phyloP scores from a whole-genome alignment of 2,888 invertebrate species.

The Catotricha subobsoleta region DNA sequence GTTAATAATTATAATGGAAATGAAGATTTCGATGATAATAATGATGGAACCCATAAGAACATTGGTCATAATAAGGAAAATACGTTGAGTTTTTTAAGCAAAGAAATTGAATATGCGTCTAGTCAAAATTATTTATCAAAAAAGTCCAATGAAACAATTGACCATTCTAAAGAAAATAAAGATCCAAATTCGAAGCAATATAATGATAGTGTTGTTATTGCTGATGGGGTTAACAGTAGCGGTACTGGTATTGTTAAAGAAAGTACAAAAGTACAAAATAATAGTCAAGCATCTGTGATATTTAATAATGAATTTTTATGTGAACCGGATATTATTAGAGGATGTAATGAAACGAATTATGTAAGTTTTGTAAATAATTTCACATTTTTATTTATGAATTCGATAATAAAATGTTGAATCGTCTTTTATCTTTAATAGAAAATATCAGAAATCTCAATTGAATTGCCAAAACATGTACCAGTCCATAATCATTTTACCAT shows the following conservation, averaged over 20 bases:
- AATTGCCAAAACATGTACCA: conserved; percentile 10
- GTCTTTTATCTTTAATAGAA: too few relatives aligned
- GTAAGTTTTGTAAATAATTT: background rate
- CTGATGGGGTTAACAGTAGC: background rate
- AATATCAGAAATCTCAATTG: conserved; percentile 10
- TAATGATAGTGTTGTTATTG: background rate
- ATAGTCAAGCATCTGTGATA: conserved; percentile 11
- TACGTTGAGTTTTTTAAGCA: conserved; percentile 10
- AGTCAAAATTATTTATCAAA: conserved; percentile 5
- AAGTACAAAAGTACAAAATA: conserved; percentile 10
- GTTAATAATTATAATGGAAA: background rate
- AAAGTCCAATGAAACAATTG: conserved; percentile 5
- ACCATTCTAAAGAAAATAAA: conserved; percentile 11
- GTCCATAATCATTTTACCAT: conserved; percentile 10
- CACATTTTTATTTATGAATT: too few relatives aligned
- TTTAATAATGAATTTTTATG: conserved; percentile 6
- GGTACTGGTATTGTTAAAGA: too few relatives aligned
- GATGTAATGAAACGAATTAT: background rate
- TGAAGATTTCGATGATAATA: conserved; percentile 5
- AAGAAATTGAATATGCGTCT: conserved; percentile 12
- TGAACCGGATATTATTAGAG: background rate
- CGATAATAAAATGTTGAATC: too few relatives aligned
- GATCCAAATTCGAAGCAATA: conserved; percentile 10
- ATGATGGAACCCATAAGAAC: background rate
- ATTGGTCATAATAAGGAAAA: conserved; percentile 6